Evolutionary conservation across 2,888 invertebrate genomes (phyloP), one percentile per base, ranked within the genome.

Genomic region (Oxyteleia sp.): DNA sequence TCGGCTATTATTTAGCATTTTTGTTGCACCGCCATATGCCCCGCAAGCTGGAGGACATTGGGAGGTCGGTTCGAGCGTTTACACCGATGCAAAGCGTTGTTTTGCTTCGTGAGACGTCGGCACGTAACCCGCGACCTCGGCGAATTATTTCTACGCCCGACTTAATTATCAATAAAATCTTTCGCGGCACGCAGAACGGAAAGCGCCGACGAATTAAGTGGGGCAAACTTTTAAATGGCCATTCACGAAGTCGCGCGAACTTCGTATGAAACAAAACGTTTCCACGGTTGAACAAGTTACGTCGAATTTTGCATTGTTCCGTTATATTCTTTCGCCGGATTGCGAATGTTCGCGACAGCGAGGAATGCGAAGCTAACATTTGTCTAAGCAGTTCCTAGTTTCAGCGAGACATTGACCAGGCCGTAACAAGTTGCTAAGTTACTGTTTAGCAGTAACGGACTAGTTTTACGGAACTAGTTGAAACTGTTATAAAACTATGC

Each of bases 1-100:
- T 38, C 47, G 26, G 18, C 49, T 75, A 64, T 63, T 64, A 53
- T 74, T 75, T 66, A 2, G 66, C 20, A 29, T 63, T 71, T 71
- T 79, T 68, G n/a, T 20, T 18, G 13, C 20, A 38, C 32, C 32
- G 32, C 11, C 32, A 10, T 32, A n/a, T n/a, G n/a, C n/a, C 5
- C 5, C 5, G 26, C 5, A n/a, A n/a, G n/a, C n/a, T n/a, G n/a
- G n/a, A n/a, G n/a, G n/a, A n/a, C n/a, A n/a, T n/a, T n/a, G n/a
- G n/a, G n/a, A n/a, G n/a, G n/a, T n/a, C n/a, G n/a, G n/a, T n/a
- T n/a, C n/a, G n/a, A n/a, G n/a, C n/a, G n/a, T n/a, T n/a, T n/a
- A n/a, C n/a, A n/a, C n/a, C n/a, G n/a, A n/a, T n/a, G n/a, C n/a
- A n/a, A n/a, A n/a, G n/a, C n/a, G n/a, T n/a, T n/a, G n/a, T n/a